Evolutionary conservation across 1,140 invertebrate species (phyloP).

Genomic region (Dinoponera quadriceps): DNA sequence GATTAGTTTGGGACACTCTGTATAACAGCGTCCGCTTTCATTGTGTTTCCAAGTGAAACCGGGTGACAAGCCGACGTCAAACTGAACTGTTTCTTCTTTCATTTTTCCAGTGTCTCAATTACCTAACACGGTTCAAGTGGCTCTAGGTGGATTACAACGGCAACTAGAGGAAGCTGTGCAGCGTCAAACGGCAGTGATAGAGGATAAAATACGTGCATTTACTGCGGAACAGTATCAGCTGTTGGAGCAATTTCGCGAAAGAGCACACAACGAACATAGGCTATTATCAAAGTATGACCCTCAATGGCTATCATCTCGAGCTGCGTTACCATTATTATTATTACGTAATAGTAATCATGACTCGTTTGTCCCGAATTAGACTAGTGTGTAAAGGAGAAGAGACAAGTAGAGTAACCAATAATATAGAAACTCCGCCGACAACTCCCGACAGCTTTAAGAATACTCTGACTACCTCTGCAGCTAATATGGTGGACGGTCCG

Average conservation of each 20-base stretch:
- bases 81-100: conserved; percentile 14
- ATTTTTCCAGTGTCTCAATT: conserved; percentile 78
- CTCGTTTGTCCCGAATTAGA: conserved; percentile 51
- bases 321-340: neutral
- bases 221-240: conserved; percentile 85
- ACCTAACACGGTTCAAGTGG: conserved; percentile 77
- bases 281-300: conserved; percentile 81
- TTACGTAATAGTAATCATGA: conserved; percentile 15
- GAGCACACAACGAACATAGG: conserved; percentile 85
- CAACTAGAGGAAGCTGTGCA: conserved; percentile 84
- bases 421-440: conserved; percentile 72
- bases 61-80: neutral
- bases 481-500: conserved; percentile 60
- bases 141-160: conserved; percentile 84
- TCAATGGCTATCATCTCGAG: conserved; percentile 3
- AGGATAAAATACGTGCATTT: conserved; percentile 85
- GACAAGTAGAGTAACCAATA: conserved; percentile 66
- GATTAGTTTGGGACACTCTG: too few species aligned
- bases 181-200: conserved; percentile 82
- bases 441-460: conserved; percentile 72
- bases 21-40: neutral
- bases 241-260: conserved; percentile 85
- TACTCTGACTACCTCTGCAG: conserved; percentile 71
- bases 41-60: neutral
- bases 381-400: conserved; percentile 76